Percentiles rank a stretch among this genome's conserved stretches.
Conservation (phyloP, 2,888 invertebrate genomes). For the Melolontha melolontha region DNA sequence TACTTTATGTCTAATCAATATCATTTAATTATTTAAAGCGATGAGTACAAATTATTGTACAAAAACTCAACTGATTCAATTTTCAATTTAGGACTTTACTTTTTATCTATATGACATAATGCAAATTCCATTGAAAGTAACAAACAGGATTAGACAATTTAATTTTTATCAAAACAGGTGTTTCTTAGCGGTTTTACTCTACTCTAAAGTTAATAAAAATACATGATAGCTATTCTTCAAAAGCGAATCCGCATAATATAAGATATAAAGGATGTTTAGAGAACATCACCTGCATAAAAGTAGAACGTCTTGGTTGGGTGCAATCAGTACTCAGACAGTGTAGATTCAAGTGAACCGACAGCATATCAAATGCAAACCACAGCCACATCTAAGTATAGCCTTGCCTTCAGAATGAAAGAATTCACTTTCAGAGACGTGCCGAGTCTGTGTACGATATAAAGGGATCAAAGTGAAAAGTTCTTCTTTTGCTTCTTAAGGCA, state of each 20-base stretch:
- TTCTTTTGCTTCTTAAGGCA: conserved; percentile 25
- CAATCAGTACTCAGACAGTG: conserved; percentile 18
- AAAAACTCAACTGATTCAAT: no score
- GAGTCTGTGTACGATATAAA: conserved; percentile 53
- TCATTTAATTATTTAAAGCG: no score
- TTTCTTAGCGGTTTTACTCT: no score
- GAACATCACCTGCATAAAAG: neutral
- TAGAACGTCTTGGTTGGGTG: neutral
- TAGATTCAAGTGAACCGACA: conserved; percentile 32
- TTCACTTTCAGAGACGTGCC: conserved; percentile 51
- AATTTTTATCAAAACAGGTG: no score
- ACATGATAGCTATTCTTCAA: neutral
- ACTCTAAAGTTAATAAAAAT: no score
- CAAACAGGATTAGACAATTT: no score
- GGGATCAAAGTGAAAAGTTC: conserved; percentile 56
- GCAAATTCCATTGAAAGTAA: no score
- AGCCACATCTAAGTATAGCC: conserved; percentile 49
- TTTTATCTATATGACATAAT: no score
- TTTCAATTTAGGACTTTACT: no score
- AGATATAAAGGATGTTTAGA: neutral
- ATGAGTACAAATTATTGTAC: no score
- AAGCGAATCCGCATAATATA: neutral
- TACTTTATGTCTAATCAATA: no score
- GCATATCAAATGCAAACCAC: conserved; percentile 52
- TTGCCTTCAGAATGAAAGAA: conserved; percentile 52